Base-by-base conservation (phyloP, 2,113 vertebrate genomes). In the Acrocephalus arundinaceus region DNA sequence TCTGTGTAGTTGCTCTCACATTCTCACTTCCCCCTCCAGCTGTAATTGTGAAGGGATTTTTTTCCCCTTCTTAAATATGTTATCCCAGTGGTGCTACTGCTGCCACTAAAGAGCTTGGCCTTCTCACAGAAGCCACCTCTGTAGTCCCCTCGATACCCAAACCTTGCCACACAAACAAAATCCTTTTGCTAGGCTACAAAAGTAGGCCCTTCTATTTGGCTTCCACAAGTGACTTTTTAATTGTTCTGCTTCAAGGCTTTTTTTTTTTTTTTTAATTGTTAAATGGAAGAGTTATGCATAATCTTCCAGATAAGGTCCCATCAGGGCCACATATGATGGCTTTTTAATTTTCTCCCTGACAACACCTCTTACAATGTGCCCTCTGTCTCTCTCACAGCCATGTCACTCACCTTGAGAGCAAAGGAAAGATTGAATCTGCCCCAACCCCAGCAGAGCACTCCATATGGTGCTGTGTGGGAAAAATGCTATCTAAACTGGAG, bases 301-400 rank as follows among this genome's bases (percentile, higher is more conserved):
- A 45, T 55, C 61, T 84, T 93, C 39, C 15, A 51, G n/a, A 24
- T 88, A 70, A 85, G n/a, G 31, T 90, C 78, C 49, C 35, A 63
- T 49, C 17, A 82, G 70, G 48, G 20, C 54, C 31, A 49, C 15
- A 12, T 89, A 59, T 55, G 51, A 80, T 55, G 27, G 24, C 30
- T 81, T 94, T 95, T 84, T 74, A 45, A 71, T 87, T 96, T 92
- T 89, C 73, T 87, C 21, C 45, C 18, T 92, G 89, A 77, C 75
- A 90, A 74, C 57, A 87, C 39, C 37, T 93, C 59, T 67, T 77
- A 33, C 3, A 2, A 7, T 63, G 27, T 77, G 33, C 25, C 43
- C 61, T 83, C 28, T 84, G 46, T 66, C 46, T 80, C 41, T 77
- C 46, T 70, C 6, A 23, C 13, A 59, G 52, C 43, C 41, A 9